A percentile compares a stretch with the other conserved stretches of the same genome.
Conservation (phyloP, 1,140 invertebrate species). For the Eurosta solidaginis region DNA sequence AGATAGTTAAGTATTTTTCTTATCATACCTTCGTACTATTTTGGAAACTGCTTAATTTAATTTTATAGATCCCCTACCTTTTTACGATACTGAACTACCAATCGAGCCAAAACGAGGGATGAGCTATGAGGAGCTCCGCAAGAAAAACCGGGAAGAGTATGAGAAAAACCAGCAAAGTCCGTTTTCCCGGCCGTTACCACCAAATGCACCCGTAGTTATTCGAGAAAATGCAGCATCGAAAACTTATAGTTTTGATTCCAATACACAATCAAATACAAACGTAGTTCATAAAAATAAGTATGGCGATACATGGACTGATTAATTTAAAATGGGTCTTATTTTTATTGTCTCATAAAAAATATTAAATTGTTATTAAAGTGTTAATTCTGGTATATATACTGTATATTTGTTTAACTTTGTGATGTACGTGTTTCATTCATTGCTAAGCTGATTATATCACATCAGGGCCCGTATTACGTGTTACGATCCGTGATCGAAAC, state of each 20-base stretch:
- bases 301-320: constrained; percentile 53
- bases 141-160: constrained; percentile 66
- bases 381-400: constrained; percentile 6
- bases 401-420: not conserved
- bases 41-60: not conserved
- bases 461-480: too few species aligned
- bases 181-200: constrained; percentile 43
- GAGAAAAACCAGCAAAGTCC: constrained; percentile 55
- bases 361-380: not conserved
- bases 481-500: too few species aligned
- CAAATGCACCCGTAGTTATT: constrained; percentile 42
- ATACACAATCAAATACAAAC: not conserved
- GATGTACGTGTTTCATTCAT: constrained; percentile 28
- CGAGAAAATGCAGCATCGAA: constrained; percentile 32
- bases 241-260: not conserved
- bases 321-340: constrained; percentile 31
- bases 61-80: constrained; percentile 31
- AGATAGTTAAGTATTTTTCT: constrained; percentile 55
- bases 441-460: too few species aligned
- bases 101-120: constrained; percentile 54
- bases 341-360: constrained; percentile 36
- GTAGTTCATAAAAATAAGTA: constrained; percentile 49
- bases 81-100: constrained; percentile 48
- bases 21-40: not conserved
- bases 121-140: constrained; percentile 67